Conservation (phyloP, 1,140 invertebrate species). For the Spodoptera frugiperda region DNA sequence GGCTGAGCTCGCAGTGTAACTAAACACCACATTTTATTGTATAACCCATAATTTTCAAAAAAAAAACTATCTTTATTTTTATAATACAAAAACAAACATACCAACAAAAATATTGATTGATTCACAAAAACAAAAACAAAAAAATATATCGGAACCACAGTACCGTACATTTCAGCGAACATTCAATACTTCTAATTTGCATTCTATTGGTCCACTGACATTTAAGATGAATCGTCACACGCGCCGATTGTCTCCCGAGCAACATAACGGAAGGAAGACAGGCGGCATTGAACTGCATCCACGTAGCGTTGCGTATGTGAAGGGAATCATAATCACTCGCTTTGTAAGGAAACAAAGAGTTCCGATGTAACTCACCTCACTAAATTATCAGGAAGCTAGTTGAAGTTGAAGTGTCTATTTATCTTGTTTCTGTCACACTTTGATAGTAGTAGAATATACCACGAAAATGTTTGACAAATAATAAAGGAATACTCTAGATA, state of each 20-base stretch:
- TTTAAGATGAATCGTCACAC: conserved; percentile 48
- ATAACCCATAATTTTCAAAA: too few relatives aligned
- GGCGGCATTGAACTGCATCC: conserved; percentile 51
- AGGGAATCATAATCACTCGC: conserved; percentile 46
- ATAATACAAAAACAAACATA: too few relatives aligned
- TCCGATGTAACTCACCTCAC: conserved; percentile 7
- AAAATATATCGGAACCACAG: not conserved
- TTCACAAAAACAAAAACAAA: not conserved
- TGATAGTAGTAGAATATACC: too few relatives aligned
- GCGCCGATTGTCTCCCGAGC: conserved; percentile 31
- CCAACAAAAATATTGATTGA: too few relatives aligned
- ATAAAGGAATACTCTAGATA: too few relatives aligned
- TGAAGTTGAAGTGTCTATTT: not conserved
- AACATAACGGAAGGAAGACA: conserved; percentile 61
- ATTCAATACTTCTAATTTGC: conserved; percentile 39
- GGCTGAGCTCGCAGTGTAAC: too few relatives aligned
- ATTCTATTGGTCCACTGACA: conserved; percentile 55
- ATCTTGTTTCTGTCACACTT: not conserved
- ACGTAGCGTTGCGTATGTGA: conserved; percentile 49
- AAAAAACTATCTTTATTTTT: too few relatives aligned
- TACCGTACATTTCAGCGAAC: conserved; percentile 24
- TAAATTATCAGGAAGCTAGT: conserved; percentile 12
- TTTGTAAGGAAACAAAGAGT: conserved; percentile 23
- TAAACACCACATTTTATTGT: too few relatives aligned
- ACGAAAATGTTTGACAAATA: too few relatives aligned